phyloP scores from a whole-genome alignment of 2,113 vertebrate genomes.

The Cyanocitta stelleri region DNA sequence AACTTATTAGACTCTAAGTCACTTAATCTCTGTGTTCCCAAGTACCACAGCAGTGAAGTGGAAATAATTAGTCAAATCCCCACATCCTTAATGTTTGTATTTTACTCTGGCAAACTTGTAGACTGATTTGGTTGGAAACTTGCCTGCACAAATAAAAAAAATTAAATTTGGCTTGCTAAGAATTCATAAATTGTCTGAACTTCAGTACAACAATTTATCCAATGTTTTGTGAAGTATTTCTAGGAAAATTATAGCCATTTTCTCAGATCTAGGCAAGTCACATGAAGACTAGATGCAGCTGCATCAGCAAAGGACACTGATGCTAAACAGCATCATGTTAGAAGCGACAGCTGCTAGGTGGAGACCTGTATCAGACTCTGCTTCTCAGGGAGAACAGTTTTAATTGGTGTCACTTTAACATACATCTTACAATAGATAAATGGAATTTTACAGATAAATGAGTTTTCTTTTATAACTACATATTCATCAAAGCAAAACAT shows the following conservation, averaged over 20 bases:
- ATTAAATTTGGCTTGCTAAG: neutral
- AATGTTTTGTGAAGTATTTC: constrained; percentile 1
- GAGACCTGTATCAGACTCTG: neutral
- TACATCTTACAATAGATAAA: neutral
- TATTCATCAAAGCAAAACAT: neutral
- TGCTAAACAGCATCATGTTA: neutral
- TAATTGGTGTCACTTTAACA: neutral
- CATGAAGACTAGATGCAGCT: neutral
- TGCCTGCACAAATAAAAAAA: neutral
- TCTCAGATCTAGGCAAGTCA: neutral
- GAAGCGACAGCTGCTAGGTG: neutral
- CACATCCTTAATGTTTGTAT: neutral
- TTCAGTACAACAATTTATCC: neutral
- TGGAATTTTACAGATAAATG: neutral
- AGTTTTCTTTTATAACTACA: neutral
- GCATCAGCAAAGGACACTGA: neutral
- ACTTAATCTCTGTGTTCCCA: neutral
- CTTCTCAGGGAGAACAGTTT: neutral
- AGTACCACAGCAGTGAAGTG: neutral
- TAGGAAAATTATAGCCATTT: constrained; percentile 9
- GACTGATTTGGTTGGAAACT: neutral
- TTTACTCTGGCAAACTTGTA: neutral
- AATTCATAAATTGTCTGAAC: neutral
- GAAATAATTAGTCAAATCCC: neutral
- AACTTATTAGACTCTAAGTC: neutral